phyloP scores from a whole-genome alignment of 1,140 invertebrate genomes.

The Drosophila pandora region DNA sequence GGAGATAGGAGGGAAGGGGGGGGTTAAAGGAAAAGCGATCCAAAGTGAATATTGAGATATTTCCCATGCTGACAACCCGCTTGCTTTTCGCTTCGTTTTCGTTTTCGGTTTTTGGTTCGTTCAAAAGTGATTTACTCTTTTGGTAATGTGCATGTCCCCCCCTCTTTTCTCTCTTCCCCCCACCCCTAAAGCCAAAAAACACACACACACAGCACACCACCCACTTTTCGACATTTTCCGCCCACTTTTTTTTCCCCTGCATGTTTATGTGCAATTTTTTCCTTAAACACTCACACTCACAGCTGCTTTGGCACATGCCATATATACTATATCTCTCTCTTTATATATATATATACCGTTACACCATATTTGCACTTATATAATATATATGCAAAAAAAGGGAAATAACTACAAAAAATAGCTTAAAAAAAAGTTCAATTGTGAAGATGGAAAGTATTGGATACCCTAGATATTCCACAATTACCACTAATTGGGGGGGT shows the following conservation, averaged over 20 bases:
- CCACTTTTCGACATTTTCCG: not conserved
- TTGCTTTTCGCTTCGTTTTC: conserved; percentile 23
- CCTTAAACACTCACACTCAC: conserved; percentile 7
- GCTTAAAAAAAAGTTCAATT: conserved; percentile 7
- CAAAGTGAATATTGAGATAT: conserved; percentile 74
- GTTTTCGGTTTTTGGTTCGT: conserved; percentile 28
- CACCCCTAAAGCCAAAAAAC: too few species aligned
- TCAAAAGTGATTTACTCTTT: conserved; percentile 73
- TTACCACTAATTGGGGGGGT: not conserved
- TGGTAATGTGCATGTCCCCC: conserved; percentile 58
- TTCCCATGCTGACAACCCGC: conserved; percentile 48
- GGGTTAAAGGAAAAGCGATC: not conserved
- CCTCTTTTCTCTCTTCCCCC: not conserved
- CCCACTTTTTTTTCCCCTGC: conserved; percentile 17
- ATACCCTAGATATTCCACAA: conserved; percentile 10
- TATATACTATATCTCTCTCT: conserved; percentile 4
- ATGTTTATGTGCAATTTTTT: conserved; percentile 29
- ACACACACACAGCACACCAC: not conserved
- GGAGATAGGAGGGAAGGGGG: not conserved
- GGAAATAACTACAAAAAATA: not conserved
- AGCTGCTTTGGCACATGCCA: conserved; percentile 7
- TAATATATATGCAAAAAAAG: conserved; percentile 19
- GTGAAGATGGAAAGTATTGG: conserved; percentile 2
- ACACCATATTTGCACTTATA: conserved; percentile 21
- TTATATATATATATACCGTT: conserved; percentile 6